phyloP scores from a whole-genome alignment of 2,797 vertebrate genomes.

The Galagoides demidoff region DNA sequence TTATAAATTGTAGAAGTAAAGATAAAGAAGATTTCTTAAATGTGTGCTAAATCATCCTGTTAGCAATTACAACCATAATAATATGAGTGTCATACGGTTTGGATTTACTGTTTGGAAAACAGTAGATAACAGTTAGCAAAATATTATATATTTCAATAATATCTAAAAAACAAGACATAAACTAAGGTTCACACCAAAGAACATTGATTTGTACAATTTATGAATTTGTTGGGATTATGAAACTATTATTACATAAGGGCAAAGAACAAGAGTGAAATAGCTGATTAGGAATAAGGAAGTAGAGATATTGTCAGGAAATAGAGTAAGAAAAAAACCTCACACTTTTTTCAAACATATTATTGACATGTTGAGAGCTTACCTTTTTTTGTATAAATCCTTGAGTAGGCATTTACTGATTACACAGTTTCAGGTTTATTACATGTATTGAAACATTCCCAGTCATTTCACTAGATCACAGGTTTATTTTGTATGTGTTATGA shows the following conservation, averaged over 20 bases:
- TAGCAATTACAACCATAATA: neutral
- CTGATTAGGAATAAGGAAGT: neutral
- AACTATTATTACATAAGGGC: neutral
- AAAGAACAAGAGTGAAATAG: neutral
- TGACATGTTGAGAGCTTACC: neutral
- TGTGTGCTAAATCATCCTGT: neutral
- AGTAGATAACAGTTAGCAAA: neutral
- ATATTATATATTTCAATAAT: constrained; percentile 38
- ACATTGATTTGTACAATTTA: neutral
- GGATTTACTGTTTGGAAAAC: constrained; percentile 9
- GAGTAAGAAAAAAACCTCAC: neutral
- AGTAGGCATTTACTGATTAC: constrained; percentile 4
- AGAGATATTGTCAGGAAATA: constrained; percentile 1
- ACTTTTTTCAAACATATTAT: neutral
- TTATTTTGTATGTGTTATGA: neutral
- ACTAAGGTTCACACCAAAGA: constrained; percentile 15
- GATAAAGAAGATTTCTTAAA: constrained; percentile 28
- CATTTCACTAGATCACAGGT: constrained; percentile 53
- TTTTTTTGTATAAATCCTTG: neutral
- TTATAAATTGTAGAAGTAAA: constrained; percentile 26
- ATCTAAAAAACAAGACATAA: neutral
- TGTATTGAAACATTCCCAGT: constrained; percentile 44
- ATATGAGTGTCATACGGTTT: constrained; percentile 35
- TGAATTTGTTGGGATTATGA: constrained; percentile 1
- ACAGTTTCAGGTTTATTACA: constrained; percentile 60